Evolutionary conservation across 1,140 invertebrate genomes (phyloP).

Genomic region (Penaeus japonicus): DNA sequence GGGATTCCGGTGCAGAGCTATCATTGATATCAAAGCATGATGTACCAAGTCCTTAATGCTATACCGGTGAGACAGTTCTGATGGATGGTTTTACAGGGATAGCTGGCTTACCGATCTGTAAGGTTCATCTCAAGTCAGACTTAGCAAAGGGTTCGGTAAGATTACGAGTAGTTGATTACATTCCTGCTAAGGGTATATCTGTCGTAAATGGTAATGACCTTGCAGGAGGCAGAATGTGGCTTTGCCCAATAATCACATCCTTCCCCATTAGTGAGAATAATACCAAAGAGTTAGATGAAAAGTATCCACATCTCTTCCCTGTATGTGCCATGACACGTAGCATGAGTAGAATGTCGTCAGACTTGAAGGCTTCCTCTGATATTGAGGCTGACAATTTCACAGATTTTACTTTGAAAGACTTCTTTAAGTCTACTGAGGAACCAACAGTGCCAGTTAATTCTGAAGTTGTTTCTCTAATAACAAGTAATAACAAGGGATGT

Average conservation of each 20-base stretch:
- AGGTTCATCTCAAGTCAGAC: background rate
- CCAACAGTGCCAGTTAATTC: too few relatives aligned
- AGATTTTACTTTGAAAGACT: too few relatives aligned
- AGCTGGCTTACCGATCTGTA: background rate
- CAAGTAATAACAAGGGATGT: too few relatives aligned
- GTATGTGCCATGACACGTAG: slow-evolving; percentile 16
- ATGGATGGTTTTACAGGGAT: background rate
- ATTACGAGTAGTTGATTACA: background rate
- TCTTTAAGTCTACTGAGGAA: too few relatives aligned
- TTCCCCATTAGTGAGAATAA: too few relatives aligned
- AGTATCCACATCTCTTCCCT: background rate
- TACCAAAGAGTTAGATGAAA: background rate
- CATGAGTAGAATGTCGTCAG: too few relatives aligned
- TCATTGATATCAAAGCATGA: background rate
- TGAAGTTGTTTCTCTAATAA: too few relatives aligned
- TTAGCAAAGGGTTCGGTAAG: background rate
- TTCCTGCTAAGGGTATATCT: background rate
- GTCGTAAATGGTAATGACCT: too few relatives aligned
- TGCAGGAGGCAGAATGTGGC: too few relatives aligned
- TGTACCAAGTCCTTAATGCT: background rate
- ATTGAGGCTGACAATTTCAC: too few relatives aligned
- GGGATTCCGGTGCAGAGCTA: background rate
- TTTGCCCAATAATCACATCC: too few relatives aligned
- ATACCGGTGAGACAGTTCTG: background rate
- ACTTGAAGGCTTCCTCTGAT: too few relatives aligned